phyloP scores from a whole-genome alignment of 2,888 invertebrate genomes.

The Ctena decussata region DNA sequence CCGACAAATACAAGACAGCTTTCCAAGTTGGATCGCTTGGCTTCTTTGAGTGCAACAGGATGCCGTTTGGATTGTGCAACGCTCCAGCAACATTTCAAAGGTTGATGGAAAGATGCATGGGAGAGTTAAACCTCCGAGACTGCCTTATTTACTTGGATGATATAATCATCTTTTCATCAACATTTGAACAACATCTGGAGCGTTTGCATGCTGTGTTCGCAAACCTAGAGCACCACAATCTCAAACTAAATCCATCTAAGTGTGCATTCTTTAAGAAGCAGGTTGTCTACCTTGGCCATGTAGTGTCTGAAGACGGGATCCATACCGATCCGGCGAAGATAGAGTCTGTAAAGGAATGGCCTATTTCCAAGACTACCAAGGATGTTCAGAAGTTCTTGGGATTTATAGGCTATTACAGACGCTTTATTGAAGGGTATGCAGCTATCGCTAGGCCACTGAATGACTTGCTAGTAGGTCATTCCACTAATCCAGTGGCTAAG shows the following conservation, averaged over 20 bases:
- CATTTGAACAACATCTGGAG: too few relatives aligned
- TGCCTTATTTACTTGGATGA: too few relatives aligned
- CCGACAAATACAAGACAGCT: too few relatives aligned
- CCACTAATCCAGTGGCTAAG: background rate
- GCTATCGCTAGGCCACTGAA: background rate
- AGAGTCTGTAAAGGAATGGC: background rate
- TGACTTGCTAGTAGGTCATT: background rate
- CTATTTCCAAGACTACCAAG: background rate
- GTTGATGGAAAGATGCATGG: too few relatives aligned
- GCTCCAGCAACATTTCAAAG: too few relatives aligned
- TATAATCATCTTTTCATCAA: too few relatives aligned
- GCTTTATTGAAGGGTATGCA: background rate
- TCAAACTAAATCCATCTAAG: background rate
- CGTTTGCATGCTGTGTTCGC: background rate
- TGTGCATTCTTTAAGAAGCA: background rate
- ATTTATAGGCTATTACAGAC: background rate
- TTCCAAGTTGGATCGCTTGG: too few relatives aligned
- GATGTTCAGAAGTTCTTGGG: background rate
- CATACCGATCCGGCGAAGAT: background rate
- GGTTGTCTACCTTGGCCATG: background rate
- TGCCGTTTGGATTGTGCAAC: too few relatives aligned
- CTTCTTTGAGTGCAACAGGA: too few relatives aligned
- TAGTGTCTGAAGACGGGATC: background rate
- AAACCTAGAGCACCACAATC: background rate
- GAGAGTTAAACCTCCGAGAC: too few relatives aligned